Conservation (phyloP, 2,888 invertebrate species). For the Synergus gifuensis region DNA sequence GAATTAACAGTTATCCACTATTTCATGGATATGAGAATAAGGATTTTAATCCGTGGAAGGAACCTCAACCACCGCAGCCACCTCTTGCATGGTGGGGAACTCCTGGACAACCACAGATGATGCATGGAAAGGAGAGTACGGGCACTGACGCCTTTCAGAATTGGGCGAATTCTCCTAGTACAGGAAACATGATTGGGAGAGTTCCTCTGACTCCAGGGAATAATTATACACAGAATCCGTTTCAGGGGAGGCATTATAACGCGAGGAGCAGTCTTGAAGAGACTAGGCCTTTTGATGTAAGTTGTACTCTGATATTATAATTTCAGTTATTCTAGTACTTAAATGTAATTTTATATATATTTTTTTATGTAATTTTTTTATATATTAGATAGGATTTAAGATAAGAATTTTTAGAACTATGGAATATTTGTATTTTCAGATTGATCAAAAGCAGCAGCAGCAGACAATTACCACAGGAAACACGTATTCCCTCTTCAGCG, state of each 20-base stretch:
- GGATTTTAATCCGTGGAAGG: slow-evolving; percentile 72
- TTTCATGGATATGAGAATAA: slow-evolving; percentile 67
- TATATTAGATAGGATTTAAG: not conserved
- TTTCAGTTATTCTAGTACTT: not conserved
- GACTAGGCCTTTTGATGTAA: slow-evolving; percentile 65
- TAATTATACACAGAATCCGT: slow-evolving; percentile 65
- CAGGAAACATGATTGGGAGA: slow-evolving; percentile 60
- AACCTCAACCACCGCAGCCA: slow-evolving; percentile 67
- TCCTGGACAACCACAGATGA: slow-evolving; percentile 55
- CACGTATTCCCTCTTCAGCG: slow-evolving; percentile 82
- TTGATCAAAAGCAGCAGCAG: slow-evolving; percentile 72
- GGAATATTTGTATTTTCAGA: slow-evolving; percentile 60
- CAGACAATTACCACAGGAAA: slow-evolving; percentile 72
- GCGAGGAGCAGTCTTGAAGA: slow-evolving; percentile 66
- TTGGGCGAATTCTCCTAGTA: slow-evolving; percentile 65
- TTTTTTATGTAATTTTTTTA: not conserved
- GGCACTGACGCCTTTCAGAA: slow-evolving; percentile 65
- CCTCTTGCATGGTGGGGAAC: slow-evolving; percentile 70
- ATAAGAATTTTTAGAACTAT: not conserved
- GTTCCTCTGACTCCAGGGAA: slow-evolving; percentile 62
- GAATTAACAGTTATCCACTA: slow-evolving; percentile 63
- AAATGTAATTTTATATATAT: no score
- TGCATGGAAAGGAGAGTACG: slow-evolving; percentile 60
- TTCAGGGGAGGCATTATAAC: slow-evolving; percentile 60
- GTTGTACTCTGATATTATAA: slow-evolving; percentile 45